Evolutionary conservation across 2,113 vertebrate genomes (phyloP).

Genomic region (Aix galericulata): DNA sequence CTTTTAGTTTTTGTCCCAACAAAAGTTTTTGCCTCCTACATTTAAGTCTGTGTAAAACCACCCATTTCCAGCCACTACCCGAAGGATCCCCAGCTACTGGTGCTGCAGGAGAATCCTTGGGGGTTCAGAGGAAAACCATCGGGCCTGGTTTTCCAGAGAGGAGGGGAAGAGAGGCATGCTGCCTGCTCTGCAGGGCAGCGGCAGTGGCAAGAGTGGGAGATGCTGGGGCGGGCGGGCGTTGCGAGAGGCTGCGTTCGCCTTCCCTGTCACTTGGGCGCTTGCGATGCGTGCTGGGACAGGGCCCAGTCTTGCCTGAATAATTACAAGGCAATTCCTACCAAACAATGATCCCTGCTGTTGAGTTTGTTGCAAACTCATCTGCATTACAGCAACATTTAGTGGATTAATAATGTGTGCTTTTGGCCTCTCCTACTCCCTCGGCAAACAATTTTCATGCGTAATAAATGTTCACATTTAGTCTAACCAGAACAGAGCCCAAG

Average conservation of each 20-base stretch:
- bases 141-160: background rate
- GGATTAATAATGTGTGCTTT: slow-evolving; percentile 39
- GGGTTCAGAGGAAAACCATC: background rate
- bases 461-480: background rate
- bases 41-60: background rate
- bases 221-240: fast-evolving
- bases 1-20: background rate
- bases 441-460: slow-evolving; percentile 29
- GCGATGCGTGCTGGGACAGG: background rate
- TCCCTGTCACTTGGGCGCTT: fast-evolving
- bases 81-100: background rate
- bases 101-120: background rate
- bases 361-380: slow-evolving; percentile 34
- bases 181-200: background rate
- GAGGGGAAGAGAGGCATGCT: background rate
- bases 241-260: background rate
- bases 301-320: background rate
- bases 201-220: background rate
- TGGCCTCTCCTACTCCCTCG: slow-evolving; percentile 7
- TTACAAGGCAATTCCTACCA: slow-evolving; percentile 19
- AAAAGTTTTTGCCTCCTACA: background rate
- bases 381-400: background rate
- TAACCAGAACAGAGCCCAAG: slow-evolving; percentile 4
- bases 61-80: background rate
- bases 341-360: background rate